phyloP scores from a whole-genome alignment of 1,140 invertebrate species.

The Hyphantria cunea region DNA sequence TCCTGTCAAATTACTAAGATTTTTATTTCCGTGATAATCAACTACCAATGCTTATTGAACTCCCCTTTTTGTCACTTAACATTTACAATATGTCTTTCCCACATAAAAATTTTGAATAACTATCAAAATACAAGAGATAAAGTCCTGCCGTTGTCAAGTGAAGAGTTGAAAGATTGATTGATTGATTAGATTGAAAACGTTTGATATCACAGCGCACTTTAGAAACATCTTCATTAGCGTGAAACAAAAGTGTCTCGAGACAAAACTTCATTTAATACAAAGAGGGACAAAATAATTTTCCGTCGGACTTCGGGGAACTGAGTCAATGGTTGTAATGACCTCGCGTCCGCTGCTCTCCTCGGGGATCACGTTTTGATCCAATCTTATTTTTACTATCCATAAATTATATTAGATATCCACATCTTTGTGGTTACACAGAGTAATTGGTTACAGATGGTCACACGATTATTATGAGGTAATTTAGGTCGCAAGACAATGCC shows the following conservation, averaged over 20 bases:
- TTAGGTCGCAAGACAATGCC: conserved; percentile 10
- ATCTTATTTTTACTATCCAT: conserved; percentile 37
- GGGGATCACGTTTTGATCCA: conserved; percentile 30
- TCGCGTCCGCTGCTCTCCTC: conserved; percentile 24
- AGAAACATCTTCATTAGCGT: conserved; percentile 8
- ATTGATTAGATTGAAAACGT: background rate
- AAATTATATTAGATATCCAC: conserved; percentile 27
- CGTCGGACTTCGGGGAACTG: conserved; percentile 21
- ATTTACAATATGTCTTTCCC: no score
- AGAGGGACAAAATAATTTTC: conserved; percentile 18
- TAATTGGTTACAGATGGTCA: conserved; percentile 30
- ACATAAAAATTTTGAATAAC: no score
- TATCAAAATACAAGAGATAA: no score
- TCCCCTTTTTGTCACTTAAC: no score
- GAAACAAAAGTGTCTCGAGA: conserved; percentile 1
- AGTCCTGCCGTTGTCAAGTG: no score
- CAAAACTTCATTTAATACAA: background rate
- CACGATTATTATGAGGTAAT: conserved; percentile 12
- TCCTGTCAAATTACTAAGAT: no score
- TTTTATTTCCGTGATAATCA: no score
- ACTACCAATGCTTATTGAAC: no score
- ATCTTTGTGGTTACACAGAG: conserved; percentile 21
- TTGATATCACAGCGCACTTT: background rate
- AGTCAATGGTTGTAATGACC: conserved; percentile 35
- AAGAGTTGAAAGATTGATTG: no score